These are phyloP conservation scores for Poecile montanus DNA, from an alignment of 2,797 vertebrate species.

Conservation along the genomic window DNA sequence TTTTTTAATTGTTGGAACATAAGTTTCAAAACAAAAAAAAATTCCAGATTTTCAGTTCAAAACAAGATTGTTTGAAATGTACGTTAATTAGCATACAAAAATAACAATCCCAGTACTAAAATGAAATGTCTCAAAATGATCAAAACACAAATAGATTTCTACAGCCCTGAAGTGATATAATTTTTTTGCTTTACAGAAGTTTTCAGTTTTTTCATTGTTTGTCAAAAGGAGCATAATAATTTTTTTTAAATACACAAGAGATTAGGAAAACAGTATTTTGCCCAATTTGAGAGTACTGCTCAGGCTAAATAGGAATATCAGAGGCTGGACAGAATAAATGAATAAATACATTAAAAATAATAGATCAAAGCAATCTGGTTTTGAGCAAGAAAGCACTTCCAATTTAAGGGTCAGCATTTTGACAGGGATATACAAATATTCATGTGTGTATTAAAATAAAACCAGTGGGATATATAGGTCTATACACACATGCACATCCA, in stretches of 20 bases:
- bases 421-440: constrained; percentile 41
- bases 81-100: constrained; percentile 69
- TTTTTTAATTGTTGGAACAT: constrained; percentile 60
- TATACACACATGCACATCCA: background rate
- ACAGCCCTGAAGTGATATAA: constrained; percentile 38
- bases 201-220: constrained; percentile 42
- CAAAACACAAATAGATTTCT: constrained; percentile 64
- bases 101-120: constrained; percentile 62
- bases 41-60: constrained; percentile 61
- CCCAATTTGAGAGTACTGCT: constrained; percentile 10
- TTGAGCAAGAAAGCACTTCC: constrained; percentile 34
- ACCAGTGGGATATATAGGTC: background rate
- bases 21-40: constrained; percentile 65
- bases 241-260: background rate
- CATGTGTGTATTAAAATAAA: constrained; percentile 34
- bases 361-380: constrained; percentile 47
- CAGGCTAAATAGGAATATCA: constrained; percentile 5
- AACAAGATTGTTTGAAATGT: constrained; percentile 69
- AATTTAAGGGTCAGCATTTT: constrained; percentile 58
- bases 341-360: constrained; percentile 63
- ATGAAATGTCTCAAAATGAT: constrained; percentile 64
- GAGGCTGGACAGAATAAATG: constrained; percentile 58
- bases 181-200: constrained; percentile 43
- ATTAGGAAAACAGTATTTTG: constrained; percentile 34
- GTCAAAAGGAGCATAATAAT: constrained; percentile 12